Conservation (phyloP, 2,888 invertebrate genomes). For the Prionchulus punctatus region DNA sequence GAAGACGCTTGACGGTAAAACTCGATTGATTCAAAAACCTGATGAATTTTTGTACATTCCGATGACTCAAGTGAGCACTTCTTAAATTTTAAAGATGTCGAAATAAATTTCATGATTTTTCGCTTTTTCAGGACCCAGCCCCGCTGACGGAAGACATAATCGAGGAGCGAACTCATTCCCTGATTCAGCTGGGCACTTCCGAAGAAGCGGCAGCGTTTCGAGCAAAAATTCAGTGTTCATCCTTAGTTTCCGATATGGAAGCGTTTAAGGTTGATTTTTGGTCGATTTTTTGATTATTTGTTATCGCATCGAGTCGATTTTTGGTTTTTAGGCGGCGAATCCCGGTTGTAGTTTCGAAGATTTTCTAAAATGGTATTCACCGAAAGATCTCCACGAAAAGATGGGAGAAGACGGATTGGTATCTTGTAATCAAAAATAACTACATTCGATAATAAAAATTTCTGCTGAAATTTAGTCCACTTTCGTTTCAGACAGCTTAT, state of each 20-base stretch:
- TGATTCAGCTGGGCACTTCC: slow-evolving; percentile 69
- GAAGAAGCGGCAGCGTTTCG: slow-evolving; percentile 64
- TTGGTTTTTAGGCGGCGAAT: slow-evolving; percentile 57
- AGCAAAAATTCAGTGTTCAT: slow-evolving; percentile 84
- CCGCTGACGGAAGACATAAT: slow-evolving; percentile 94
- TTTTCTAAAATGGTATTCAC: slow-evolving; percentile 95
- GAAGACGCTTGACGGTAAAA: slow-evolving; percentile 46
- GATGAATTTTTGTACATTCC: slow-evolving; percentile 62
- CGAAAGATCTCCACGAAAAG: slow-evolving; percentile 71
- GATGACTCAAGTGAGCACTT: slow-evolving; percentile 44
- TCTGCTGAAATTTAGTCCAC: background rate
- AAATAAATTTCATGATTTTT: background rate
- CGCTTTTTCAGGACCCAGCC: slow-evolving; percentile 57
- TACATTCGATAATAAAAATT: no score
- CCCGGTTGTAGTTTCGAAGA: slow-evolving; percentile 76
- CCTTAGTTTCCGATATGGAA: slow-evolving; percentile 88
- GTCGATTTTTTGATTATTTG: background rate
- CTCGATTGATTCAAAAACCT: slow-evolving; percentile 47
- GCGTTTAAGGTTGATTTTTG: slow-evolving; percentile 59
- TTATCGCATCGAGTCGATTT: background rate
- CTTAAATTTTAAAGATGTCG: background rate
- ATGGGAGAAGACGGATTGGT: background rate
- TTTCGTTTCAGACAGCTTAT: slow-evolving; percentile 16
- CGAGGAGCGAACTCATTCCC: slow-evolving; percentile 74
- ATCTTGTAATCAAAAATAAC: no score